A percentile compares a stretch with the other conserved stretches of the same genome.
These are phyloP conservation scores for Pseudobourletiella spinata DNA, from an alignment of 1,140 invertebrate genomes.

Conservation along the genomic window DNA sequence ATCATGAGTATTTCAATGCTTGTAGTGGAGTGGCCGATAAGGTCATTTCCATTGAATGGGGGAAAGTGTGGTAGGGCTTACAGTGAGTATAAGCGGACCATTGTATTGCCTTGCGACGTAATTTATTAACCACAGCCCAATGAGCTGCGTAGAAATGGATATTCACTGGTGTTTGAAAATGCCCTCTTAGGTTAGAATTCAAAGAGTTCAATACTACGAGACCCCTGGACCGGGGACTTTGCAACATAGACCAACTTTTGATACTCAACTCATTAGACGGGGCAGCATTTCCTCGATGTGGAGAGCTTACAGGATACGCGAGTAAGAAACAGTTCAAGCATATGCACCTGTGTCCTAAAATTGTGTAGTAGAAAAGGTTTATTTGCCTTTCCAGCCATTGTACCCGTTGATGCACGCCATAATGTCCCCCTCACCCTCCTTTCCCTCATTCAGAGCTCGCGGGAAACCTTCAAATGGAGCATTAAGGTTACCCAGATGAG, in stretches of 20 bases:
- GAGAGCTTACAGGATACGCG: conserved; percentile 40
- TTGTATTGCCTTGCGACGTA: too few species aligned
- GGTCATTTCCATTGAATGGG: too few species aligned
- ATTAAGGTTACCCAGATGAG: conserved; percentile 40
- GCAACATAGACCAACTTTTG: conserved; percentile 42
- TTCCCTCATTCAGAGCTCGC: conserved; percentile 39
- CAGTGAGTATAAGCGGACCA: too few species aligned
- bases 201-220: conserved; percentile 39
- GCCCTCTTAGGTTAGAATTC: conserved; percentile 39
- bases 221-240: conserved; percentile 40
- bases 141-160: too few species aligned
- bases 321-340: conserved; percentile 39
- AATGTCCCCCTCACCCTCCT: conserved; percentile 40
- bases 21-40: too few species aligned
- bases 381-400: too few species aligned
- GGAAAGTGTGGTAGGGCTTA: too few species aligned
- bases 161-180: too few species aligned
- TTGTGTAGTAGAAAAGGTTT: too few species aligned
- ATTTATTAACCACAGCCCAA: too few species aligned
- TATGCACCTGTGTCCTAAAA: too few species aligned
- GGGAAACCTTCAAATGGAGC: conserved; percentile 39
- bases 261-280: conserved; percentile 42
- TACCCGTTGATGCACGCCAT: conserved; percentile 40
- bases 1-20: too few species aligned
- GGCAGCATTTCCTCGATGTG: conserved; percentile 41